These are phyloP conservation scores for Eospalax fontanierii DNA, from an alignment of 2,797 vertebrate genomes.

Conservation along the genomic window DNA sequence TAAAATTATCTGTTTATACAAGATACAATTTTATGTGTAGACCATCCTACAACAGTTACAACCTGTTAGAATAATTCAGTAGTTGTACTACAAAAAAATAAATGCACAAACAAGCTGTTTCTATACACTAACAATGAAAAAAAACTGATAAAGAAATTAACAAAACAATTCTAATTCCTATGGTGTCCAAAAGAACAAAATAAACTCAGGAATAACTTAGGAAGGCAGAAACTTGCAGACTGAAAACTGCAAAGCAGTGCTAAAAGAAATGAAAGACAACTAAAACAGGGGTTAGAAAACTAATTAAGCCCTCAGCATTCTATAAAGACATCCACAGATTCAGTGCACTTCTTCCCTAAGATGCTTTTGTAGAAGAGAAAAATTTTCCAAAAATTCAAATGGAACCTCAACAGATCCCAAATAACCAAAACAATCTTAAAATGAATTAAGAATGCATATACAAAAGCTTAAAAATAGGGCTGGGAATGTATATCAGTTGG, in stretches of 20 bases:
- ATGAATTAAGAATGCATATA: not conserved
- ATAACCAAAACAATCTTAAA: not conserved
- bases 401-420: not conserved
- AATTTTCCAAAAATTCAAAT: constrained; percentile 13
- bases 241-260: not conserved
- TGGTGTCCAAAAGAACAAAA: constrained; percentile 33
- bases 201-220: constrained; percentile 11
- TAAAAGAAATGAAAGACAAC: not conserved
- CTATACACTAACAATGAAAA: not conserved
- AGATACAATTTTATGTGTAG: not conserved
- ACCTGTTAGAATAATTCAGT: not conserved
- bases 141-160: not conserved
- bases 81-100: constrained; percentile 9
- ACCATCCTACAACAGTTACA: not conserved
- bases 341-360: not conserved
- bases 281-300: not conserved
- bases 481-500: not conserved
- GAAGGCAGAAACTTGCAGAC: not conserved
- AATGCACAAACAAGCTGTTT: not conserved
- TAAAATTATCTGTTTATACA: constrained; percentile 1
- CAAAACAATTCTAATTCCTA: not conserved
- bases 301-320: not conserved
- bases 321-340: not conserved
- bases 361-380: no score
- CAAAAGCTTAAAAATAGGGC: not conserved